Percentiles rank a stretch among this genome's conserved stretches.
These are phyloP conservation scores for Matsumurasca onukii DNA, from an alignment of 1,140 invertebrate genomes.

Conservation along the genomic window DNA sequence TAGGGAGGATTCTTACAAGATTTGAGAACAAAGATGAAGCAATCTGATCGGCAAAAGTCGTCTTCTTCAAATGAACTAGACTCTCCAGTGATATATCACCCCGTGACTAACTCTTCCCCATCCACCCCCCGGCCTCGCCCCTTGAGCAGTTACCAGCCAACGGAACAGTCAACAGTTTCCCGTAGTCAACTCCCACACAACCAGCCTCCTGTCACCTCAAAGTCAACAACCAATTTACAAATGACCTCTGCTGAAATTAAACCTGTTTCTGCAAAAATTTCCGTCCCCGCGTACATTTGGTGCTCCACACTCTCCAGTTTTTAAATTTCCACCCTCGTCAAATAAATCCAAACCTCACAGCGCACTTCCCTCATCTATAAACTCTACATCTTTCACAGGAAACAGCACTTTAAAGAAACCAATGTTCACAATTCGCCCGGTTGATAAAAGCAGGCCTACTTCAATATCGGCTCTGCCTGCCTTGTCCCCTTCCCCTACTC, in stretches of 20 bases:
- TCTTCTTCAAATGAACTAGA: background rate
- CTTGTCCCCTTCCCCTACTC: background rate
- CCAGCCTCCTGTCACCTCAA: background rate
- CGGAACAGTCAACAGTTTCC: background rate
- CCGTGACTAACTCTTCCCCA: background rate
- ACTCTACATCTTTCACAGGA: too few species aligned
- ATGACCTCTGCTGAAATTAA: background rate
- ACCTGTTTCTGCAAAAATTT: background rate
- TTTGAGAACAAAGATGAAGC: constrained; percentile 19
- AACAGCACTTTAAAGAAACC: too few species aligned
- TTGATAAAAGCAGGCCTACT: too few species aligned
- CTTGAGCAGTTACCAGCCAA: too few species aligned
- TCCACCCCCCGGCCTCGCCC: background rate
- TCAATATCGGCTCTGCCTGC: too few species aligned
- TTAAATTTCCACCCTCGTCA: constrained; percentile 9
- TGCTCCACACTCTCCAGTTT: constrained; percentile 13
- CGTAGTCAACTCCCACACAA: background rate
- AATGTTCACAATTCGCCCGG: too few species aligned
- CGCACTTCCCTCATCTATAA: too few species aligned
- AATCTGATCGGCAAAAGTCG: constrained; percentile 2
- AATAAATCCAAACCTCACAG: background rate
- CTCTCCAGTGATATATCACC: background rate
- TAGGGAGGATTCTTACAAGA: constrained; percentile 28
- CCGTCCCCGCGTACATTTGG: background rate
- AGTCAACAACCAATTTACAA: background rate